Base-by-base conservation (phyloP, 2,113 vertebrate species). In the Caloenas nicobarica region DNA sequence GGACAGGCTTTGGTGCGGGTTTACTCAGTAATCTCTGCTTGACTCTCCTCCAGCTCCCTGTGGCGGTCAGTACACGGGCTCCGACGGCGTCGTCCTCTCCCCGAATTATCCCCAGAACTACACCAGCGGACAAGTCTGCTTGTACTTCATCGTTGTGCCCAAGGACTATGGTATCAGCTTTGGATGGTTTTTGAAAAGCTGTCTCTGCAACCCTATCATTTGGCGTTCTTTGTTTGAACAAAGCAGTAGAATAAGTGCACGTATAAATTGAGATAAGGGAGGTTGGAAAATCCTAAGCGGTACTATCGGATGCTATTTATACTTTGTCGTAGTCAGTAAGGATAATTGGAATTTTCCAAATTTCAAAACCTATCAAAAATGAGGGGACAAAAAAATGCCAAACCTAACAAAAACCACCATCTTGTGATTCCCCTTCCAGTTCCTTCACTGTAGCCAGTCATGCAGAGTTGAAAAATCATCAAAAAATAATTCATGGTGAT, bases 31-130 rank as follows among this genome's bases (percentile, higher is more conserved):
- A 54, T 34, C 53, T 71, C 53, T 46, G 1, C 70, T 57, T 28
- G 19, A 0, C 66, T 96, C 29, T 95, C 74, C 92, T 96, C 40
- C 97, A 99, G 99, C 99, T 31, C 99, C 98, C 18, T 99, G 99
- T 56, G 99, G 99, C 18, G 99, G 99, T 78, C 99, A 99, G 97
- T 99, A 99, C 95, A 98, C 98, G 0, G 99, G 99, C 60, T 98
- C 98, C 1, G 99, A 99, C 3, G 99, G 99, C 31, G 99, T 99
- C 2, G 99, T 99, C 71, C 97, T 99, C 78, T 99, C 99, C 46
- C 99, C 99, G 8, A 99, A 98, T 95, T 99, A 99, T 61, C 99
- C 99, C 61, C 99, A 98, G 89, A 99, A 99, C 98, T 99, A 99
- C 97, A 99, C 98, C 97, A 98, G 97, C 10, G 98, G 99, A 78